Evolutionary conservation across 2,888 invertebrate species (phyloP).

Genomic region (Cataglyphis rosenhaueri): DNA sequence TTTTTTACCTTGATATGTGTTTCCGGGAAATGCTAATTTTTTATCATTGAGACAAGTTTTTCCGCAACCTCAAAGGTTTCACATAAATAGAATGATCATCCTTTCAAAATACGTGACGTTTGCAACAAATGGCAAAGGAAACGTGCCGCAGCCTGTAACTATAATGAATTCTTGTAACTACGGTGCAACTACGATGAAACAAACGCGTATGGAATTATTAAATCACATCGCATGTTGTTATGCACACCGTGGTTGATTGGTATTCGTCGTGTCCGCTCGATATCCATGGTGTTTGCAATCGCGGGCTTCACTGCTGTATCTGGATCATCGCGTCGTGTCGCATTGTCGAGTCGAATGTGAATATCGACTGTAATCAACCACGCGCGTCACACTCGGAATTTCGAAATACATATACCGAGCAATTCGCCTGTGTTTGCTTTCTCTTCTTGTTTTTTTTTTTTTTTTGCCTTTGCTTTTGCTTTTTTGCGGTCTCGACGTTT

Average conservation of each 20-base stretch:
- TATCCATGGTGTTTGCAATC: conserved; percentile 19
- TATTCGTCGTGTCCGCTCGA: conserved; percentile 52
- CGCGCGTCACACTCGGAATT: conserved; percentile 27
- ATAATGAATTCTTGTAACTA: conserved; percentile 3
- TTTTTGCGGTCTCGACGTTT: conserved; percentile 32
- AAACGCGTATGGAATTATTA: conserved; percentile 65
- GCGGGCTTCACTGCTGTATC: background rate
- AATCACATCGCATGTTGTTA: conserved; percentile 63
- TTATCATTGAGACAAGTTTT: background rate
- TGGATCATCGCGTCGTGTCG: conserved; percentile 12
- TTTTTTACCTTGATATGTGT: background rate
- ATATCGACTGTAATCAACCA: conserved; percentile 29
- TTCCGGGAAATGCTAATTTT: background rate
- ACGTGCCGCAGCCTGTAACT: background rate
- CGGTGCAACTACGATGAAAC: conserved; percentile 13
- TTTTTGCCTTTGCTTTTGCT: background rate
- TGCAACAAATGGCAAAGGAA: background rate
- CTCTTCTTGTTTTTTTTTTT: background rate
- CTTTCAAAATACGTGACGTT: conserved; percentile 34
- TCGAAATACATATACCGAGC: conserved; percentile 34
- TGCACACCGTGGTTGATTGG: conserved; percentile 57
- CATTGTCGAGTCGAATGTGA: conserved; percentile 26
- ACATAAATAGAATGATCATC: background rate
- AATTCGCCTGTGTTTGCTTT: conserved; percentile 43
- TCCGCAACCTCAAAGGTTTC: background rate